A percentile compares a stretch with the other conserved stretches of the same genome.
Evolutionary conservation across 2,888 invertebrate species (phyloP).

Genomic region (Vannuccia rotundouncinata): DNA sequence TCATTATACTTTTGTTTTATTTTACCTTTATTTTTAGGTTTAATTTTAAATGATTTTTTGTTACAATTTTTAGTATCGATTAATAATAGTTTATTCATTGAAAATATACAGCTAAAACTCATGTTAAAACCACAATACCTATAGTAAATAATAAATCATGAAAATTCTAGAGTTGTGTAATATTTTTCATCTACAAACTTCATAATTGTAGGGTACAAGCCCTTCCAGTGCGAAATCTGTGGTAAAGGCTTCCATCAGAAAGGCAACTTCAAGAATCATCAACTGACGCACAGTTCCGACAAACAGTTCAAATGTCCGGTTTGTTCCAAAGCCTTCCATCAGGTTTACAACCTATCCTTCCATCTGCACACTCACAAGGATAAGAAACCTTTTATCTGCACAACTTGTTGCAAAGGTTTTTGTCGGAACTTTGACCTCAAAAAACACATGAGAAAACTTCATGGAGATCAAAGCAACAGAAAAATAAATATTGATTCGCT

Average conservation of each 20-base stretch:
- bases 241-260: constrained; percentile 64
- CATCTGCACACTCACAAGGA: constrained; percentile 99
- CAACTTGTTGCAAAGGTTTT: constrained; percentile 65
- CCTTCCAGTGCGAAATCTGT: constrained; percentile 54
- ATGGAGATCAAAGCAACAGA: too few relatives aligned
- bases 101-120: too few relatives aligned
- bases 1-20: too few relatives aligned
- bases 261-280: constrained; percentile 95
- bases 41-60: too few relatives aligned
- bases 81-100: too few relatives aligned
- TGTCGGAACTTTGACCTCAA: constrained; percentile 95
- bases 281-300: constrained; percentile 87
- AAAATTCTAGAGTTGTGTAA: too few relatives aligned
- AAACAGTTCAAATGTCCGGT: constrained; percentile 92
- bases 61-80: too few relatives aligned
- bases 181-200: too few relatives aligned
- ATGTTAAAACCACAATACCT: too few relatives aligned
- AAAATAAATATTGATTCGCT: too few relatives aligned
- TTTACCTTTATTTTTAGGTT: too few relatives aligned
- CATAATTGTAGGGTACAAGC: constrained; percentile 54
- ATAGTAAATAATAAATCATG: too few relatives aligned
- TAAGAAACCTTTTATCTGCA: constrained; percentile 90
- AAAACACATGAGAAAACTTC: constrained; percentile 91
- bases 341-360: constrained; percentile 89
- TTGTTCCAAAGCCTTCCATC: constrained; percentile 80